phyloP scores from a whole-genome alignment of 2,888 invertebrate species.

The Cryptus armator region DNA sequence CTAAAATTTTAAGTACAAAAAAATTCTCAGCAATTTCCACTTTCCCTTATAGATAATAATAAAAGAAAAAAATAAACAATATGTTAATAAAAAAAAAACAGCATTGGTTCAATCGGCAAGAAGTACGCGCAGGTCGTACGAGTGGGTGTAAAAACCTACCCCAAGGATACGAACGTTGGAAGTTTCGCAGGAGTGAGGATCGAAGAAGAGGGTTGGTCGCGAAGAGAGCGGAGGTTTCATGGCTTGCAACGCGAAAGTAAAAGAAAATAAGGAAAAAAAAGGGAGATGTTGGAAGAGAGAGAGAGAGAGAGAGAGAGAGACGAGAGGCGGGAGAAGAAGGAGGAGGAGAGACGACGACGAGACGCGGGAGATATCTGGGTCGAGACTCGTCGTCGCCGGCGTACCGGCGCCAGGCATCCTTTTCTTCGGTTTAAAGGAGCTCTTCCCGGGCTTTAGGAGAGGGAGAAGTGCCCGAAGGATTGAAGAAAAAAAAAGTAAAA shows the following conservation, averaged over 20 bases:
- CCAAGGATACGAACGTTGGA: slow-evolving; percentile 71
- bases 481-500: slow-evolving; percentile 48
- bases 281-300: slow-evolving; percentile 74
- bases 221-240: slow-evolving; percentile 56
- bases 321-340: slow-evolving; percentile 75
- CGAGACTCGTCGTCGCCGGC: slow-evolving; percentile 84
- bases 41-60: background rate
- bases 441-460: slow-evolving; percentile 65
- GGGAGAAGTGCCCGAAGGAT: slow-evolving; percentile 58
- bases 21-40: too few species aligned
- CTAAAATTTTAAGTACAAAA: too few species aligned
- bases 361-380: slow-evolving; percentile 82
- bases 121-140: slow-evolving; percentile 44
- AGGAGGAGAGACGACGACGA: slow-evolving; percentile 77
- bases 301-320: slow-evolving; percentile 73
- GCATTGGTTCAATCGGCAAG: slow-evolving; percentile 50
- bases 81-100: background rate
- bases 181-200: slow-evolving; percentile 52
- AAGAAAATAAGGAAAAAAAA: slow-evolving; percentile 78
- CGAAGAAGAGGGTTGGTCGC: slow-evolving; percentile 38
- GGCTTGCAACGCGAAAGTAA: slow-evolving; percentile 75
- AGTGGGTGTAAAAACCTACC: slow-evolving; percentile 79
- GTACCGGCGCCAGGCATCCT: slow-evolving; percentile 83
- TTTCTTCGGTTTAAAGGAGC: slow-evolving; percentile 73
- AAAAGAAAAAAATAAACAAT: slow-evolving; percentile 4